Evolutionary conservation across 2,888 invertebrate species (phyloP).

Genomic region (Elaeidobius kamerunicus): DNA sequence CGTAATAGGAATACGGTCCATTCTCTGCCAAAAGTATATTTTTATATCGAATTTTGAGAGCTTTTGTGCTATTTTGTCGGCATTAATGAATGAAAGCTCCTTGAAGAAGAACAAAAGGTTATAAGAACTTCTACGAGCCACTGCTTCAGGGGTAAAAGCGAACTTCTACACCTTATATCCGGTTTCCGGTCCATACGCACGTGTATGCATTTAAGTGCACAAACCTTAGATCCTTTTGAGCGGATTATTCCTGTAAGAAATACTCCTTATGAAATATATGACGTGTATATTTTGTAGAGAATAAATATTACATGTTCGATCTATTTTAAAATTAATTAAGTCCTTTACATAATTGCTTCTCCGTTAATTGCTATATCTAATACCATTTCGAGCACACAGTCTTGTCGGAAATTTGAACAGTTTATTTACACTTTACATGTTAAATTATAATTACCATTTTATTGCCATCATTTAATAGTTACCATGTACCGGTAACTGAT

Average conservation of each 20-base stretch:
- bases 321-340: too few relatives aligned
- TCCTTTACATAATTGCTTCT: neutral
- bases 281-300: too few relatives aligned
- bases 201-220: slow-evolving; percentile 35
- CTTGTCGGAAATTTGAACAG: slow-evolving; percentile 15
- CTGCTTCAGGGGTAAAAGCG: slow-evolving; percentile 21
- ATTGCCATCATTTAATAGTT: too few relatives aligned
- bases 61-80: slow-evolving; percentile 8
- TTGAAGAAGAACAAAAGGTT: slow-evolving; percentile 19
- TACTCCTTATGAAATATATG: too few relatives aligned
- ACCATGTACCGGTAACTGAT: slow-evolving; percentile 15
- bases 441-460: slow-evolving; percentile 16
- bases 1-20: neutral
- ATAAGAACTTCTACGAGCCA: slow-evolving; percentile 25
- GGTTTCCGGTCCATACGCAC: slow-evolving; percentile 39
- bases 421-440: slow-evolving; percentile 11
- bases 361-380: neutral
- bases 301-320: too few relatives aligned
- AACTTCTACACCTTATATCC: slow-evolving; percentile 41
- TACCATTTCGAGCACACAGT: too few relatives aligned
- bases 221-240: slow-evolving; percentile 30
- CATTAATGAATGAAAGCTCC: slow-evolving; percentile 20
- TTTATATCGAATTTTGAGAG: neutral
- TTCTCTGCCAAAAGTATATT: slow-evolving; percentile 6
- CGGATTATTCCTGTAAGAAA: slow-evolving; percentile 6